A percentile compares a stretch with the other conserved stretches of the same genome.
These are phyloP conservation scores for Campylomormyrus tamandua DNA, from an alignment of 2,113 vertebrate genomes.

Conservation along the genomic window DNA sequence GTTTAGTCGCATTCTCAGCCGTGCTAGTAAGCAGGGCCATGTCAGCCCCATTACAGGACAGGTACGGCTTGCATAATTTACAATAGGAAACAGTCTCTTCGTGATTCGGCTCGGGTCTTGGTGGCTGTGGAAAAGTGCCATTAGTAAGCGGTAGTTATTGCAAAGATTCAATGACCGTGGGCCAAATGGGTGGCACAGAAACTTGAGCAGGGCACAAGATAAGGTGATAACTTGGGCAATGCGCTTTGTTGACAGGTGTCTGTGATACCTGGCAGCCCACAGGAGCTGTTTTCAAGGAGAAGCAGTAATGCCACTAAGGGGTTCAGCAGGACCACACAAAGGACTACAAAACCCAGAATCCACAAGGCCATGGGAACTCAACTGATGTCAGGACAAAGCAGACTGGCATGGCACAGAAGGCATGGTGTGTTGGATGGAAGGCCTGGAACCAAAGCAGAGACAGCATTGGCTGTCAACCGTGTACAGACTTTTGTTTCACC, in stretches of 20 bases:
- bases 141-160: neutral
- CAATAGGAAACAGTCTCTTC: neutral
- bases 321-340: slow-evolving; percentile 7
- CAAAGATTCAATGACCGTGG: neutral
- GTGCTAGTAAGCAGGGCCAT: neutral
- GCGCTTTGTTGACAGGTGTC: neutral
- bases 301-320: neutral
- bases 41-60: neutral
- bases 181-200: neutral
- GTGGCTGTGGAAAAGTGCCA: neutral
- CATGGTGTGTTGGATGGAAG: neutral
- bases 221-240: neutral
- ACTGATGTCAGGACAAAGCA: neutral
- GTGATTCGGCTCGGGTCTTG: neutral
- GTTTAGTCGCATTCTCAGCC: neutral
- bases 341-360: neutral
- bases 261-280: neutral
- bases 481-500: neutral
- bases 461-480: neutral
- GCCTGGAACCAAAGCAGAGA: neutral
- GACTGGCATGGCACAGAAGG: neutral
- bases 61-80: neutral
- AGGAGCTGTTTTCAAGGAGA: neutral
- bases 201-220: neutral
- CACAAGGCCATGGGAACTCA: neutral